Evolutionary conservation across 2,113 vertebrate species (phyloP).

Genomic region (Felis chaus): DNA sequence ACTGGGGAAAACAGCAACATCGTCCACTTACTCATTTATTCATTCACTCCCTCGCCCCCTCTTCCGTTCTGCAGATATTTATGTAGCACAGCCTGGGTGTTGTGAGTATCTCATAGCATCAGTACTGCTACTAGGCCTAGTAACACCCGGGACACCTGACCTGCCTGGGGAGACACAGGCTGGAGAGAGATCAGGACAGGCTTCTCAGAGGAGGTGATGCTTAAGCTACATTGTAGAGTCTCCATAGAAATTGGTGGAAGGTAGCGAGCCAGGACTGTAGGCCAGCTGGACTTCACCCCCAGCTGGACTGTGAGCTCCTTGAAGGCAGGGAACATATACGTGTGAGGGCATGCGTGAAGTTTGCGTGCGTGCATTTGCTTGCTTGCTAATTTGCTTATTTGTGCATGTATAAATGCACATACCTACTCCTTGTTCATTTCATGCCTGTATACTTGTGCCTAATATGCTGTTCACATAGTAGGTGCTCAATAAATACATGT

Average conservation of each 20-base stretch:
- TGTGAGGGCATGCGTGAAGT: fast-evolving
- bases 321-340: background rate
- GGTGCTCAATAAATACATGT: background rate
- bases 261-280: background rate
- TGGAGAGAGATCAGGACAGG: background rate
- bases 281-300: background rate
- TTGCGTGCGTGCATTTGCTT: fast-evolving
- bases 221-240: background rate
- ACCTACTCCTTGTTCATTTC: background rate
- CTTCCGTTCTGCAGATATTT: background rate
- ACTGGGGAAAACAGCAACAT: background rate
- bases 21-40: background rate
- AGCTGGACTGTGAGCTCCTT: background rate
- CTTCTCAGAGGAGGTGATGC: background rate
- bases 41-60: background rate
- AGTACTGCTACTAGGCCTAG: background rate
- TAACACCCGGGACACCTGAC: background rate
- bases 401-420: background rate
- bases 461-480: background rate
- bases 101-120: background rate
- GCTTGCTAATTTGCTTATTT: background rate
- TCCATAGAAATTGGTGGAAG: background rate
- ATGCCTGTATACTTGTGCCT: background rate
- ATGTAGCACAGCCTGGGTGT: background rate
- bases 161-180: background rate